These are phyloP conservation scores for Nerophis lumbriciformis DNA, from an alignment of 2,113 vertebrate species.

Conservation along the genomic window DNA sequence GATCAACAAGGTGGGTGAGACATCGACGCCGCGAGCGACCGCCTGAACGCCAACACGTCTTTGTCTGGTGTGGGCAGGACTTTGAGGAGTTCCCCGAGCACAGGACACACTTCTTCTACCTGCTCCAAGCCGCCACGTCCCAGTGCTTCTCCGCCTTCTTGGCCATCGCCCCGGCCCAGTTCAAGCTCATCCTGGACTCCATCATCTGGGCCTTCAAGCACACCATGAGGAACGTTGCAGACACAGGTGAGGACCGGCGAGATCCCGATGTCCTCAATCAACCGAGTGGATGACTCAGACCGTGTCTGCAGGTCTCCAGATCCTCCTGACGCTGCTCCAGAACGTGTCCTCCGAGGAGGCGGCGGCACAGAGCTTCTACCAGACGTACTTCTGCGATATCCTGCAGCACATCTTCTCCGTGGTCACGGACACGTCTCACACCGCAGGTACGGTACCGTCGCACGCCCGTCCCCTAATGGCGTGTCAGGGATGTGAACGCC, in stretches of 20 bases:
- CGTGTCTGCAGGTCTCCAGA: slow-evolving; percentile 81
- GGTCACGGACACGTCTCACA: slow-evolving; percentile 97
- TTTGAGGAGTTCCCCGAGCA: slow-evolving; percentile 98
- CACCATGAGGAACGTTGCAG: slow-evolving; percentile 98
- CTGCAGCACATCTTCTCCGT: slow-evolving; percentile 98
- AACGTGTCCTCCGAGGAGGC: slow-evolving; percentile 96
- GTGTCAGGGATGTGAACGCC: neutral
- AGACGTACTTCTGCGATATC: slow-evolving; percentile 98
- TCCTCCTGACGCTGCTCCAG: slow-evolving; percentile 94
- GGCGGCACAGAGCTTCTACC: slow-evolving; percentile 97
- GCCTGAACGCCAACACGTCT: too few species aligned
- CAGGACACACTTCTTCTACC: slow-evolving; percentile 97
- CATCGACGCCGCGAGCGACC: too few species aligned
- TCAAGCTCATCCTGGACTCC: slow-evolving; percentile 97
- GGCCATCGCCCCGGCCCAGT: slow-evolving; percentile 96
- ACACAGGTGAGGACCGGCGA: slow-evolving; percentile 81
- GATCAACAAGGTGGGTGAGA: slow-evolving; percentile 87
- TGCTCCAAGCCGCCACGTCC: slow-evolving; percentile 97
- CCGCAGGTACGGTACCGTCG: slow-evolving; percentile 75
- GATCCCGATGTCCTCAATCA: too few species aligned
- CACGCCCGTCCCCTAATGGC: neutral
- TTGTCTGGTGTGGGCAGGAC: slow-evolving; percentile 69
- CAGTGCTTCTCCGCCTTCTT: slow-evolving; percentile 98
- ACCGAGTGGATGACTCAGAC: too few species aligned
- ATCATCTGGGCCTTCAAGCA: slow-evolving; percentile 99